A percentile compares a stretch with the other conserved stretches of the same genome.
These are phyloP conservation scores for Andrena chrysosceles DNA, from an alignment of 2,888 invertebrate genomes.

Conservation along the genomic window DNA sequence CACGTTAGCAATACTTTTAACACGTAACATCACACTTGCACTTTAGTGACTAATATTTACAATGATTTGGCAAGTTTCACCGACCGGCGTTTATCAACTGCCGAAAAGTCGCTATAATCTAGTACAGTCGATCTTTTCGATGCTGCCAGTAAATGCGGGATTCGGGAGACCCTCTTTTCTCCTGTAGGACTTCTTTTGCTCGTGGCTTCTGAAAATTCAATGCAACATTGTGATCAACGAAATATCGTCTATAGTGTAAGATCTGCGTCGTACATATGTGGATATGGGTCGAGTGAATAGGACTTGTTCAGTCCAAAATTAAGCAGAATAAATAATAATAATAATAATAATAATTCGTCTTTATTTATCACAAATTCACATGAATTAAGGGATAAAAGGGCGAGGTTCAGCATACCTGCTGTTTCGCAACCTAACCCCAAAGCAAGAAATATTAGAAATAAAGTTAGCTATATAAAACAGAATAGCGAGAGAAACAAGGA, in stretches of 20 bases:
- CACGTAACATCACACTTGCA: slow-evolving; percentile 59
- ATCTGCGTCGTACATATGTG: too few species aligned
- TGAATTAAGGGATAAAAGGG: too few species aligned
- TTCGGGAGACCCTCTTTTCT: slow-evolving; percentile 78
- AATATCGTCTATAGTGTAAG: neutral
- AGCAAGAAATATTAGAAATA: too few species aligned
- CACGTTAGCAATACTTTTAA: slow-evolving; percentile 44
- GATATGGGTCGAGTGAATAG: too few species aligned
- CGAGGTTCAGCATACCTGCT: too few species aligned
- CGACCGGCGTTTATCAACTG: neutral
- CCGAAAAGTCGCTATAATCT: slow-evolving; percentile 76
- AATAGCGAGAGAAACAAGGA: too few species aligned
- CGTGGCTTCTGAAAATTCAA: slow-evolving; percentile 73
- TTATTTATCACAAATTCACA: too few species aligned
- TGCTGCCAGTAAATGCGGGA: slow-evolving; percentile 80
- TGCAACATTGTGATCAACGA: neutral
- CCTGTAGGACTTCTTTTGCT: slow-evolving; percentile 78
- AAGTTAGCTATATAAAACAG: too few species aligned
- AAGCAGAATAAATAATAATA: too few species aligned
- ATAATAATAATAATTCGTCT: too few species aligned
- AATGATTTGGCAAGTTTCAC: slow-evolving; percentile 62
- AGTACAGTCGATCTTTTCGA: slow-evolving; percentile 81
- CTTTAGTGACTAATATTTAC: slow-evolving; percentile 69
- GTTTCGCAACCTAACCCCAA: too few species aligned
- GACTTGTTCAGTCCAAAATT: too few species aligned